Evolutionary conservation across 23 tunicate species (phyloP), one percentile per base, ranked within the genome.

Genomic region (Halocynthia roretzi): DNA sequence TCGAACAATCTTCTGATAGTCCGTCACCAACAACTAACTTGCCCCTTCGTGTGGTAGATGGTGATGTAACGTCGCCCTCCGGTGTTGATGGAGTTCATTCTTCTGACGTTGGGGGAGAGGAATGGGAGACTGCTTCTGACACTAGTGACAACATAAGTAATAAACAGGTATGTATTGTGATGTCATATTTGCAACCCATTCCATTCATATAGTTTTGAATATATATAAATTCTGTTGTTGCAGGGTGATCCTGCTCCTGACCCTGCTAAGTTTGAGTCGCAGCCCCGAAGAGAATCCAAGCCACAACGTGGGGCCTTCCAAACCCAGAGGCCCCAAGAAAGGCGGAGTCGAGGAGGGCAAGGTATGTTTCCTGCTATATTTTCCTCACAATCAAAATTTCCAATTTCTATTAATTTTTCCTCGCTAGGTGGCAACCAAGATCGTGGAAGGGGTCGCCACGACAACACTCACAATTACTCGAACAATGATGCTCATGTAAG

Each of bases 121-220:
- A 90, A 55, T 90, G 97, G 97, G 97, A 90, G 71, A 90, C 90
- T 21, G 90, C 90, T 8, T 90, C 97, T 0, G 97, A 90, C 20
- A 71, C 72, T 77, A 84, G 84, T 72, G 74, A 60, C 61, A 15
- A 70, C 20, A 67, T 31, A 31, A 31, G 44, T 31, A 31, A 31
- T 31, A 31, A 31, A 31, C 44, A 31, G 44, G 44, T 31, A 31
- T 31, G 44, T 31, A 31, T 31, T 31, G 44, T 31, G 44, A 31
- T 31, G 4, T 31, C 44, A 31, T 31, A 31, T 1, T 31, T 31
- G 44, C 44, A 31, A 31, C 4, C 44, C 44, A 31, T 31, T 31
- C 44, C 44, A 31, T 31, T 31, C 44, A 31, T 31, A 31, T 31
- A 31, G 1, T 31, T 31, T 31, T 4, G 44, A 31, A 4, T 31